phyloP scores from a whole-genome alignment of 1,140 invertebrate species.

The Drosophila truncata region DNA sequence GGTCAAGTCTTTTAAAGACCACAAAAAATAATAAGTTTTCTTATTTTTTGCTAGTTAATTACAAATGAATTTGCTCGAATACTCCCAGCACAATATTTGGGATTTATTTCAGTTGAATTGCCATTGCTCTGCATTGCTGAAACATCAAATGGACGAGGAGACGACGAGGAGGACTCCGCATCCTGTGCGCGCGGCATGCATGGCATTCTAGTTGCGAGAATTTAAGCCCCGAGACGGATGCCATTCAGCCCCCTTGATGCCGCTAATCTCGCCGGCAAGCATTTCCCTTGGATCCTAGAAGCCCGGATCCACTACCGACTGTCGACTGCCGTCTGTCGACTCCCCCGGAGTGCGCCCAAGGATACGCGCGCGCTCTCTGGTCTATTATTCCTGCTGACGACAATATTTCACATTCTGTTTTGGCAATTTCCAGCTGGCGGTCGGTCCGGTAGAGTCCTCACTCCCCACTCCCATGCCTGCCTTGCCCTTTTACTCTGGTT shows the following conservation, averaged over 20 bases:
- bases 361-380: conserved; percentile 38
- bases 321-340: conserved; percentile 1
- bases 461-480: no score
- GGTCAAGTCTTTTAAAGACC: not conserved
- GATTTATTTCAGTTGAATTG: conserved; percentile 22
- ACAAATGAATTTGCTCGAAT: not conserved
- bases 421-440: conserved; percentile 52
- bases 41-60: conserved; percentile 12
- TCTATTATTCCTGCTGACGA: conserved; percentile 61
- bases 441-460: conserved; percentile 24
- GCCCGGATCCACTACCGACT: not conserved
- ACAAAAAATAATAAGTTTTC: not conserved
- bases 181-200: conserved; percentile 34
- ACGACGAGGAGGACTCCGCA: conserved; percentile 1
- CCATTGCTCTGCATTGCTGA: conserved; percentile 12
- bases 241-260: conserved; percentile 26
- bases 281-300: conserved; percentile 6
- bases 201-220: conserved; percentile 34
- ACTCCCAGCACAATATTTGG: conserved; percentile 3
- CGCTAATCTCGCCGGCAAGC: conserved; percentile 30
- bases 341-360: conserved; percentile 42
- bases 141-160: conserved; percentile 31
- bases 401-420: conserved; percentile 63
- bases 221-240: conserved; percentile 41
- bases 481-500: conserved; percentile 53